Evolutionary conservation across 2,113 vertebrate genomes (phyloP).

Genomic region (Chamaetylas fuelleborni): DNA sequence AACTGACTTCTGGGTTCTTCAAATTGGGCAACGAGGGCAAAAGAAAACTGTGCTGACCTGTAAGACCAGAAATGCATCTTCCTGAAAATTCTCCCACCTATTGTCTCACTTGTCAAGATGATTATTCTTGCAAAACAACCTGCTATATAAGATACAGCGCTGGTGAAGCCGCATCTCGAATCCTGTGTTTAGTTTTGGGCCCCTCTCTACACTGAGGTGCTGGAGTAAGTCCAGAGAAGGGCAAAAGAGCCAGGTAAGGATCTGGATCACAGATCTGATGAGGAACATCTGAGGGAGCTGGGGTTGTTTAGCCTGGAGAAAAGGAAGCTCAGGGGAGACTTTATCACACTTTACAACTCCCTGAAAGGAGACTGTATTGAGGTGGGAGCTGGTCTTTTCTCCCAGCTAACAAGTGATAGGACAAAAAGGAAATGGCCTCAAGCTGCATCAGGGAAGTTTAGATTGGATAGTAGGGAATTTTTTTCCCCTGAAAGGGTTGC

Average conservation of each 20-base stretch:
- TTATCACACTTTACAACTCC: background rate
- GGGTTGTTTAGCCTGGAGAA: background rate
- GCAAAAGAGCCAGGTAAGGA: background rate
- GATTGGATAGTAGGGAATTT: background rate
- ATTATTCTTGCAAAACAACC: background rate
- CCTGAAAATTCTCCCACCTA: background rate
- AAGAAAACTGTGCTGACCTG: background rate
- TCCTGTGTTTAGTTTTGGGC: background rate
- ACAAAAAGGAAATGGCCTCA: background rate
- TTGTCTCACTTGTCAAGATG: background rate
- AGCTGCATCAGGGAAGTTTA: background rate
- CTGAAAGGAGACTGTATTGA: too few species aligned
- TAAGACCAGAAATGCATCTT: background rate
- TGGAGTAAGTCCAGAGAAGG: background rate
- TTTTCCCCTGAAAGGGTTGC: background rate
- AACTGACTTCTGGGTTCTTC: background rate
- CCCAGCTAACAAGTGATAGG: background rate
- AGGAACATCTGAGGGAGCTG: background rate
- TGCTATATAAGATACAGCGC: fast-evolving
- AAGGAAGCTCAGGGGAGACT: background rate
- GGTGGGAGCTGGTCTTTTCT: background rate
- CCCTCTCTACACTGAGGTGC: background rate
- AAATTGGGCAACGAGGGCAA: background rate
- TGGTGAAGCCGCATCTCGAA: fast-evolving
- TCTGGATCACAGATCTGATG: background rate